Evolutionary conservation across 2,888 invertebrate genomes (phyloP), one percentile per base, ranked within the genome.

Genomic region (Punctoribates punctum): DNA sequence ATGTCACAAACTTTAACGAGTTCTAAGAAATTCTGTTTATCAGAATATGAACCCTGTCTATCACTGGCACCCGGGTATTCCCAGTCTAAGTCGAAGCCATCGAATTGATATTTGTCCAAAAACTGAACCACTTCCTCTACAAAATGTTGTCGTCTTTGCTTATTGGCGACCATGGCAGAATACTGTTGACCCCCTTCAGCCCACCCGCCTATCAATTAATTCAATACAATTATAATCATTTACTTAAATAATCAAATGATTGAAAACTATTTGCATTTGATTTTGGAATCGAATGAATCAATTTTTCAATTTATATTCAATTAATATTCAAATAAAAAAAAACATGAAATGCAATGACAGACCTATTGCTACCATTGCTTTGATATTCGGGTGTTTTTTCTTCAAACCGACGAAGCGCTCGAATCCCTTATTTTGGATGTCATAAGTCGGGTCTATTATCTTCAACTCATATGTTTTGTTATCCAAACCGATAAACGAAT

Each of bases 161-260:
- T 90, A 67, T 89, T 87, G 0, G 89, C 87, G 0, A 91, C 92
- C 88, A 94, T 89, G 73, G 88, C 87, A 0, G 94, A 94, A 84
- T 94, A 94, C 83, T 94, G 94, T 79, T 88, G 87, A 25, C 94
- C 94, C 17, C 94, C 94, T 82, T 94, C 94, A 0, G 90, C 94
- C 94, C 94, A 94, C 0, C 94, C 94, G 8, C 34, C 34, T 34
- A 8, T 34, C 34, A 34, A 34, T 34, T 34, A 34, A 34, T 8
- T 34, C 8, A 34, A 5, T n/a, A n/a, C n/a, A n/a, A n/a, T n/a
- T n/a, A n/a, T n/a, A n/a, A n/a, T n/a, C n/a, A n/a, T n/a, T n/a
- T n/a, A n/a, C n/a, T n/a, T n/a, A n/a, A n/a, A n/a, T n/a, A n/a
- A n/a, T n/a, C n/a, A n/a, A n/a, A n/a, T n/a, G n/a, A n/a, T n/a